phyloP scores from a whole-genome alignment of 2,797 vertebrate genomes.

The Tenualosa ilisha region DNA sequence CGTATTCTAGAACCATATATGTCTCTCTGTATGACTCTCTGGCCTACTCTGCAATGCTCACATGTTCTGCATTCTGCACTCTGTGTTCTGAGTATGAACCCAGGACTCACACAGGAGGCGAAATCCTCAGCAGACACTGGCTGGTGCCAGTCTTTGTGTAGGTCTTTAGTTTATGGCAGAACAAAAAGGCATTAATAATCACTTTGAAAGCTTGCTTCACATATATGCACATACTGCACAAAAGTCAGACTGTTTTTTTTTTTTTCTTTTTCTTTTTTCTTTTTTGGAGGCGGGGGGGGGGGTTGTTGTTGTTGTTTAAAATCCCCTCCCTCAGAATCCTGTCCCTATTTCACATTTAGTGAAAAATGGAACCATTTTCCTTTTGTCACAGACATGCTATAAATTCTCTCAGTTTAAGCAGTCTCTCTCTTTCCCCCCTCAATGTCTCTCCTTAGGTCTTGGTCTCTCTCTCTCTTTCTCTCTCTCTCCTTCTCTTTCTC shows the following conservation, averaged over 20 bases:
- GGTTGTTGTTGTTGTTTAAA: neutral
- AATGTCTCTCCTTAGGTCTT: neutral
- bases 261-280: too few species aligned
- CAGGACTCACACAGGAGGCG: neutral
- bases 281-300: too few species aligned
- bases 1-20: too few species aligned
- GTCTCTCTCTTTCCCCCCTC: neutral
- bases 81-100: neutral
- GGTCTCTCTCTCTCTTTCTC: neutral
- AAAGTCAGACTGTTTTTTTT: neutral
- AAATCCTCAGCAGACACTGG: neutral
- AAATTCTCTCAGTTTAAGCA: conserved; percentile 61
- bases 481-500: neutral
- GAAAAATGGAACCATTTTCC: conserved; percentile 46
- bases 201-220: conserved; percentile 46
- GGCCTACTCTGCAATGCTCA: neutral
- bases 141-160: neutral
- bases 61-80: neutral
- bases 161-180: conserved; percentile 36
- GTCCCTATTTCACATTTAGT: conserved; percentile 1
- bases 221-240: conserved; percentile 35
- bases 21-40: too few species aligned
- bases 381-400: conserved; percentile 56
- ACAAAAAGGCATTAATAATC: conserved; percentile 58
- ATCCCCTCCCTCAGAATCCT: conserved; percentile 30